Percentiles rank a stretch among this genome's conserved stretches.
phyloP scores from a whole-genome alignment of 2,113 vertebrate genomes.

The Semicossyphus pulcher region DNA sequence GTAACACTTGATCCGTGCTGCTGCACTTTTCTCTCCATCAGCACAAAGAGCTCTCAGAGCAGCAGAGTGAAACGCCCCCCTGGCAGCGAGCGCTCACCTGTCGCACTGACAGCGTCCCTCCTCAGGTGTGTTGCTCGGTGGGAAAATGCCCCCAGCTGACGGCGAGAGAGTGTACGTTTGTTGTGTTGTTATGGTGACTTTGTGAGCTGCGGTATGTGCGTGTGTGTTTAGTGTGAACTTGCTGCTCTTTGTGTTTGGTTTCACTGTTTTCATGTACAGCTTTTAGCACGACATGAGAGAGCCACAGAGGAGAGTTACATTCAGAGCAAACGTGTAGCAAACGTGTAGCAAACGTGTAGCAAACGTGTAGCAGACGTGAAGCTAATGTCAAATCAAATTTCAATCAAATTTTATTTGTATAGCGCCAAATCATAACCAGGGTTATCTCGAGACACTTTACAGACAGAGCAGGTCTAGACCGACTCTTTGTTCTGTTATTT shows the following conservation, averaged over 20 bases:
- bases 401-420: too few relatives aligned
- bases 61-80: neutral
- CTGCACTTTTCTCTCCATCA: neutral
- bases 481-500: too few relatives aligned
- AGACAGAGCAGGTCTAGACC: too few relatives aligned
- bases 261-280: neutral
- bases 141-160: slow-evolving; percentile 39
- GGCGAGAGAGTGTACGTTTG: neutral
- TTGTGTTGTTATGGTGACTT: neutral
- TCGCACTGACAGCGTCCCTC: neutral
- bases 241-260: neutral
- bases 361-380: too few relatives aligned
- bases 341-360: too few relatives aligned
- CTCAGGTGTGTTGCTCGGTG: slow-evolving; percentile 13
- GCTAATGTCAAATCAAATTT: too few relatives aligned
- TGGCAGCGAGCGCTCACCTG: slow-evolving; percentile 8
- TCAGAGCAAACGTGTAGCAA: too few relatives aligned
- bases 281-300: neutral
- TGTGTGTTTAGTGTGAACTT: neutral
- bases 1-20: neutral
- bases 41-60: neutral
- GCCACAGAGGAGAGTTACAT: neutral
- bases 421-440: too few relatives aligned
- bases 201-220: neutral
- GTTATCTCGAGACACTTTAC: too few relatives aligned